phyloP scores from a whole-genome alignment of 92 coral and sea anemone genomes.

The Desmophyllum pertusum region DNA sequence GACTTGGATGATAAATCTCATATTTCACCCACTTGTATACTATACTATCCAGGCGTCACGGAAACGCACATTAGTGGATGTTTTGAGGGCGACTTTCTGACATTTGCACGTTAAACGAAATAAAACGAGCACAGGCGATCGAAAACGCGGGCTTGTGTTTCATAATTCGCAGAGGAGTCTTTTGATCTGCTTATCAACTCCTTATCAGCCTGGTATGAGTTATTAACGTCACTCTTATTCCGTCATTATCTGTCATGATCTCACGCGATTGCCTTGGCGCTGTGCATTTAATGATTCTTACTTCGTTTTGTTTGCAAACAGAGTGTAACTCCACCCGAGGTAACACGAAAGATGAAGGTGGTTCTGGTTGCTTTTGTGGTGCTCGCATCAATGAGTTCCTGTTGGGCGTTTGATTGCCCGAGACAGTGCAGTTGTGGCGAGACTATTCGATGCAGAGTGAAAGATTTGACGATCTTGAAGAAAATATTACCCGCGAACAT shows the following conservation, averaged over 20 bases:
- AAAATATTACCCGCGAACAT: slow-evolving; percentile 74
- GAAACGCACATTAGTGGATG: background rate
- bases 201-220: slow-evolving; percentile 26
- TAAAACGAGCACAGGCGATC: background rate
- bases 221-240: slow-evolving; percentile 36
- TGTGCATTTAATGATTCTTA: slow-evolving; percentile 13
- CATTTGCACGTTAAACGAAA: background rate
- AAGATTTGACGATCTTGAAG: slow-evolving; percentile 69
- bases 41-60: background rate
- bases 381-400: background rate
- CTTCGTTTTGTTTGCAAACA: slow-evolving; percentile 37
- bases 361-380: slow-evolving; percentile 9
- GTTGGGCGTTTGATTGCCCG: slow-evolving; percentile 56
- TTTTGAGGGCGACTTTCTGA: background rate
- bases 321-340: background rate
- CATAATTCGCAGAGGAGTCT: slow-evolving; percentile 12
- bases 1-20: slow-evolving; percentile 12
- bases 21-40: slow-evolving; percentile 1
- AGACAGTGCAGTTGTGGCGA: slow-evolving; percentile 68
- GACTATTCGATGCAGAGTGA: slow-evolving; percentile 65
- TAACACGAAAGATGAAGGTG: slow-evolving; percentile 33
- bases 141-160: background rate
- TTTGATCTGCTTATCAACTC: slow-evolving; percentile 27
- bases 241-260: slow-evolving; percentile 37
- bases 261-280: slow-evolving; percentile 38